phyloP scores from a whole-genome alignment of 2,113 vertebrate genomes.

The Cyanistes caeruleus region DNA sequence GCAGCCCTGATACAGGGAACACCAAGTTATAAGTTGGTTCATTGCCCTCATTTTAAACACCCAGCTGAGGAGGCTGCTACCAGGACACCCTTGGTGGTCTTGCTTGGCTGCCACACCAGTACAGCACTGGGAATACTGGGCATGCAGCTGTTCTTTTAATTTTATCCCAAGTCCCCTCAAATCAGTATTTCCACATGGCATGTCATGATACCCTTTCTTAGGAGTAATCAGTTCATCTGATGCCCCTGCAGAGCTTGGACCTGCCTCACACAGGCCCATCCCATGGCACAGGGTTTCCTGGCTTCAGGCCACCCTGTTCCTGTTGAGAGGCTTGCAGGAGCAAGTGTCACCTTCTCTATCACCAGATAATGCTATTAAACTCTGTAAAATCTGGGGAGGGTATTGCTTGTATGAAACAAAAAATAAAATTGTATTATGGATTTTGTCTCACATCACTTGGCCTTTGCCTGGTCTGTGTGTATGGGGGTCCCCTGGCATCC shows the following conservation, averaged over 20 bases:
- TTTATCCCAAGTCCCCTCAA: not conserved
- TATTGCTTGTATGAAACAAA: not conserved
- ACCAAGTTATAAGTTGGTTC: not conserved
- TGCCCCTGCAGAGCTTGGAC: not conserved
- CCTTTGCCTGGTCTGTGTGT: fast-evolving
- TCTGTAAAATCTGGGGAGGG: not conserved
- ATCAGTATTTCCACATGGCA: not conserved
- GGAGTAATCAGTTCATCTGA: not conserved
- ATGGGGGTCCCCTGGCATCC: fast-evolving
- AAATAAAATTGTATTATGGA: not conserved
- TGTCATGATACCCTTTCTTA: not conserved
- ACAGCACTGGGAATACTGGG: not conserved
- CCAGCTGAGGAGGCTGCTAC: not conserved
- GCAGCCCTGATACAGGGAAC: not conserved
- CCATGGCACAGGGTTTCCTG: not conserved
- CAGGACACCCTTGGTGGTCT: not conserved
- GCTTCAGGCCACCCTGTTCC: not conserved
- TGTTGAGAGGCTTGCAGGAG: not conserved
- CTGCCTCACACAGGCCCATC: not conserved
- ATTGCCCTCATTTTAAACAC: not conserved
- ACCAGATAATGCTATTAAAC: not conserved
- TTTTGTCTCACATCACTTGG: not conserved
- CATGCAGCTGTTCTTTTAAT: not conserved
- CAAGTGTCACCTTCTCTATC: not conserved
- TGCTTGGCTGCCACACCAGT: not conserved